Base-by-base conservation (phyloP, 2,888 invertebrate species). In the Thysanoteuthis rhombus region DNA sequence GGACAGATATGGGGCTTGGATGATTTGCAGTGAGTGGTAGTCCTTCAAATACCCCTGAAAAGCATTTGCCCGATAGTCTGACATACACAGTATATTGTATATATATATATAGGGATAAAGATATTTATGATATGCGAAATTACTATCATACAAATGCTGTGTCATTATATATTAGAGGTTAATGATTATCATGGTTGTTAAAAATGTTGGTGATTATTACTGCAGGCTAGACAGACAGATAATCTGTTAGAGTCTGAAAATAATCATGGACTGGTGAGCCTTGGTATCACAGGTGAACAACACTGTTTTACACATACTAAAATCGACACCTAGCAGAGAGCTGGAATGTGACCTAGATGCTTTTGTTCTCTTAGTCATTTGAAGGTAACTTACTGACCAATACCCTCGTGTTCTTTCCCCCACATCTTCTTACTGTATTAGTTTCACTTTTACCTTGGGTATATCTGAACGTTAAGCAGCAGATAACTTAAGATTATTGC, bases 301-400 rank as follows among this genome's bases (percentile, higher is more conserved):
- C n/a, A 75, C 12, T 12, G n/a, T n/a, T n/a, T 10, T n/a, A 32
- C 75, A n/a, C 75, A 32, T n/a, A 75, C 75, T 75, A 75, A 75
- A n/a, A 75, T 75, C 10, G n/a, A 8, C n/a, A 75, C 19, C n/a
- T 3, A 75, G 16, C n/a, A n/a, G n/a, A n/a, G n/a, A 75, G n/a
- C n/a, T 75, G 75, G 75, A 75, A 75, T 75, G 75, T 75, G n/a
- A 75, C 75, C 75, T 75, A 75, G 75, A 75, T 75, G 75, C n/a
- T 75, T 75, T 75, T 75, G 75, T 16, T 75, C 75, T n/a, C n/a
- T 75, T 75, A 75, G 75, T 75, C 75, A 75, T 75, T 75, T 3
- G 75, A n/a, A 75, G 75, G 75, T 75, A 75, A 75, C 75, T 75
- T n/a, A 75, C 75, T 75, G 75, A 75, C 75, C 75, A 75, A n/a